These are phyloP conservation scores for Chondrosia reniformis DNA, from an alignment of 37 sponge, comb jelly and placozoan species.

Conservation along the genomic window DNA sequence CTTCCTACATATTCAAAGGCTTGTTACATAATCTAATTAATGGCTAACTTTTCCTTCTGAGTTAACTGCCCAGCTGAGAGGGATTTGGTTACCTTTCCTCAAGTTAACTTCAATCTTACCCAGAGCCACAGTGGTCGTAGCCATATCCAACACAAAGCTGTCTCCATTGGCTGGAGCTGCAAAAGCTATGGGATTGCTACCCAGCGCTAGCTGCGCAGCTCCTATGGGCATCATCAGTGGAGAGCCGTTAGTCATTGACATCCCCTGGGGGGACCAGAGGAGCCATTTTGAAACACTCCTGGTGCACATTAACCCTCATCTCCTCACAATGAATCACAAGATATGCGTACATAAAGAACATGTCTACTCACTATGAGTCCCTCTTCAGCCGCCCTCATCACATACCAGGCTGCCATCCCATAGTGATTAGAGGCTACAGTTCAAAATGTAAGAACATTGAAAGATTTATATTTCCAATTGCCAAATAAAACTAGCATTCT, in stretches of 20 bases:
- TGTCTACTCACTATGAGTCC: slow-evolving; percentile 77
- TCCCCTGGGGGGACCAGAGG: slow-evolving; percentile 61
- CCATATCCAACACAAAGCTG: slow-evolving; percentile 89
- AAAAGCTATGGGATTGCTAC: slow-evolving; percentile 87
- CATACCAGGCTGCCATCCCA: slow-evolving; percentile 92
- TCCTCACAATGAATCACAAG: too few species aligned
- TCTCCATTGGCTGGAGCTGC: slow-evolving; percentile 86
- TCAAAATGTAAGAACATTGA: too few species aligned
- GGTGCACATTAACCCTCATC: too few species aligned
- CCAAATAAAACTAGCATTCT: too few species aligned
- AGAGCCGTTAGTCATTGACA: slow-evolving; percentile 85
- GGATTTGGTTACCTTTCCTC: slow-evolving; percentile 69
- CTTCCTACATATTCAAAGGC: too few species aligned
- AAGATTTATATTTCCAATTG: too few species aligned
- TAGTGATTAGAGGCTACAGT: slow-evolving; percentile 96
- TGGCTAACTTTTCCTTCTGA: slow-evolving; percentile 32
- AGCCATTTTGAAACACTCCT: too few species aligned
- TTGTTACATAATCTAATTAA: too few species aligned
- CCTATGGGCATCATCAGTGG: slow-evolving; percentile 79
- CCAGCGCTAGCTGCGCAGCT: slow-evolving; percentile 60
- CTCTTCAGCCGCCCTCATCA: slow-evolving; percentile 61
- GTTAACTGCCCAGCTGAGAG: slow-evolving; percentile 81
- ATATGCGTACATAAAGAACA: not conserved
- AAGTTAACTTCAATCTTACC: slow-evolving; percentile 84
- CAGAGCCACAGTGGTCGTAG: slow-evolving; percentile 78